Base-by-base conservation (phyloP, 1,140 invertebrate species). In the Neodiprion fabricii region DNA sequence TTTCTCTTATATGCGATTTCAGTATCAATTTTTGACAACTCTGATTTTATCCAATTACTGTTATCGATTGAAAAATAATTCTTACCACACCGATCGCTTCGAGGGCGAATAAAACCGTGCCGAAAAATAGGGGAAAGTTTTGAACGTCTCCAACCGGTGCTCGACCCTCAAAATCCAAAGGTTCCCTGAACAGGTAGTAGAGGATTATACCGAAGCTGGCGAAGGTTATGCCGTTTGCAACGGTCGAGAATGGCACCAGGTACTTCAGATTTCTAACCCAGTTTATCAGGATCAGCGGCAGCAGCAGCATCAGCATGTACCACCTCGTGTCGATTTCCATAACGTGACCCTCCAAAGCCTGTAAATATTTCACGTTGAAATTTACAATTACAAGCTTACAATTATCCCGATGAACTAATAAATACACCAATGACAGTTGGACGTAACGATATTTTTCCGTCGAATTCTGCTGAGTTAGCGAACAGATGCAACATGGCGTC, bases 61-160 rank as follows among this genome's bases (percentile, higher is more conserved):
- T 48, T 14, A 11, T 71, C 48, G 50, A 40, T n/a, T 28, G 12
- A 69, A 61, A 11, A 53, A 49, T 12, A 71, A 75, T 67, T 87
- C 85, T 89, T 83, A 91, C 90, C 70, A 93, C 89, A 48, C 92
- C 92, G 74, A 96, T 95, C n/a, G 94, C 94, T 88, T 95, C 95
- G 75, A 95, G 90, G 1, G 95, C 93, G 83, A 94, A 96, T 1
- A 96, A 86, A 0, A 93, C 94, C 0, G 93, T 95, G 4, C 94
- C 94, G 79, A 96, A 94, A 79, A 91, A 94, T 1, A 94, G 85
- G 10, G 91, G 91, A 75, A 91, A 91, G 74, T 91, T 85, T 74
- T 83, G 71, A 0, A 89, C 76, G 7, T 88, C 78, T 47, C 91
- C 92, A 70, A 92, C 78, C 0, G 89, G 76, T 50, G 87, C 83